Conservation (phyloP, 2,113 vertebrate genomes). For the Stercorarius parasiticus region DNA sequence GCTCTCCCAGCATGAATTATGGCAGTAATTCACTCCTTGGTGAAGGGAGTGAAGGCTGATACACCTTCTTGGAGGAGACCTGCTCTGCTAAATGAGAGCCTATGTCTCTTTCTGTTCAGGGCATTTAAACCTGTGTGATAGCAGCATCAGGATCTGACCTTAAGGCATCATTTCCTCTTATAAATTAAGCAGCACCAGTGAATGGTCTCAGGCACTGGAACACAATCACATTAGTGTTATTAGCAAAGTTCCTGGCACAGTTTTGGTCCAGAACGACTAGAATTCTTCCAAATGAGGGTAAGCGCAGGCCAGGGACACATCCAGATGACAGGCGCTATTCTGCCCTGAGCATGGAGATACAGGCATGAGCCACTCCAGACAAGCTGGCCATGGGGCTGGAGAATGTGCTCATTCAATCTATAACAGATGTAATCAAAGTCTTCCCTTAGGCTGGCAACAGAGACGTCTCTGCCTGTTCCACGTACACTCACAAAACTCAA, state of each 20-base stretch:
- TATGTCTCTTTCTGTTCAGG: too few species aligned
- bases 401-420: not conserved
- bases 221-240: not conserved
- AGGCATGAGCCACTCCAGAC: not conserved
- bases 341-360: not conserved
- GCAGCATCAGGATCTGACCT: not conserved
- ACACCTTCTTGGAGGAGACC: not conserved
- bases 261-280: not conserved
- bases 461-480: not conserved
- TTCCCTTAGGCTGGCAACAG: not conserved
- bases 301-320: not conserved
- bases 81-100: not conserved
- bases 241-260: not conserved
- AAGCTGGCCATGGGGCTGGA: not conserved
- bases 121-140: not conserved
- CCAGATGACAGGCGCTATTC: not conserved
- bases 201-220: not conserved
- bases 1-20: not conserved
- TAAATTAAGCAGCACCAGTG: not conserved
- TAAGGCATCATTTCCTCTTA: not conserved
- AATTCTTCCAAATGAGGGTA: not conserved
- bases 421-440: not conserved
- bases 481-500: fast-evolving
- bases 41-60: not conserved
- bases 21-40: not conserved